Evolutionary conservation across 2,113 vertebrate species (phyloP), one percentile per base, ranked within the genome.

Genomic region (Malurus melanocephalus): DNA sequence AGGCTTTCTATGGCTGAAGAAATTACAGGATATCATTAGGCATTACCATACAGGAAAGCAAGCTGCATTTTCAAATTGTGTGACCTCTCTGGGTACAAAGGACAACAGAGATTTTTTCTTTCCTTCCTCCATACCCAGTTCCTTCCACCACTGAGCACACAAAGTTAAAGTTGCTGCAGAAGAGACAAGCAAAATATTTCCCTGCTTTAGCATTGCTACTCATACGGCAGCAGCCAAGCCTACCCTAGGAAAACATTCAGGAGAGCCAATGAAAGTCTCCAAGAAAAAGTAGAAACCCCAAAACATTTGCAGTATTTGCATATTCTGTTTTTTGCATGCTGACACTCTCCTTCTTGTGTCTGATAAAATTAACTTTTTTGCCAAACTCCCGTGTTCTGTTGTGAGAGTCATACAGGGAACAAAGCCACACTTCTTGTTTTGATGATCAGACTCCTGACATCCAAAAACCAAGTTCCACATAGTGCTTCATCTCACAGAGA

Each of bases 391-490:
- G 15, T 80, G 78, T 77, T 52, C 24, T 56, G 5, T 13, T 3
- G 1, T 12, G 24, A 52, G 65, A 88, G 7, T 67, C 19, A 17
- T 1, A 22, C 0, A 1, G 30, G 5, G 14, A 49, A 56, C 32
- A 42, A 64, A 65, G 13, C 6, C 32, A 35, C 33, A 24, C 5
- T n/a, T 11, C 12, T 65, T 57, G 16, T 1, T 2, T 17, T 23
- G n/a, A 38, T 8, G 27, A 51, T 21, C 64, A 3, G 53, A 62
- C 48, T 69, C 5, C 9, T 1, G 1, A 16, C 0, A 1, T 45
- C 40, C 1, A 4, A 80, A 86, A 57, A 1, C 26, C 43, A 59
- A 57, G 24, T 22, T 69, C 27, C 26, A 45, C 0, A 0, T 18
- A n/a, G 32, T 20, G 26, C 13, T 40, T 7, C 6, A 38, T 26